These are phyloP conservation scores for Stegostoma tigrinum DNA, from an alignment of 2,113 vertebrate genomes.

Conservation along the genomic window DNA sequence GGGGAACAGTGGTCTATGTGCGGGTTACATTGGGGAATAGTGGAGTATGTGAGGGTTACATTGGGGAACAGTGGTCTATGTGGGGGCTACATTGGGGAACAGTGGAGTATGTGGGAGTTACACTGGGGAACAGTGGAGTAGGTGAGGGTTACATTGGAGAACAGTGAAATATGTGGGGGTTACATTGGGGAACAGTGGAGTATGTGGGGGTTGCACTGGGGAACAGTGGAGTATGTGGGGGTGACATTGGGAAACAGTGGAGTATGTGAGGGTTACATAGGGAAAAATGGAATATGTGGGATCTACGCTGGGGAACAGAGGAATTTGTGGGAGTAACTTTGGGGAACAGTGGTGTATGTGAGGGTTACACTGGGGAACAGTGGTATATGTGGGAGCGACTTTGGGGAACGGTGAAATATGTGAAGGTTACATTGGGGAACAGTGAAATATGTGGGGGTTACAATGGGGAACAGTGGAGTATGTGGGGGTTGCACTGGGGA, in stretches of 20 bases:
- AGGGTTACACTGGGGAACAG: background rate
- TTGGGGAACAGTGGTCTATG: too few species aligned
- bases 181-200: background rate
- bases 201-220: too few species aligned
- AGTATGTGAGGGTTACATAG: background rate
- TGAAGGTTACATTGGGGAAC: too few species aligned
- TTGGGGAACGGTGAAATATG: too few species aligned
- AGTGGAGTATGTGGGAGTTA: background rate
- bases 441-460: background rate
- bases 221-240: too few species aligned
- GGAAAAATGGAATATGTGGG: too few species aligned
- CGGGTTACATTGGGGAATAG: background rate
- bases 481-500: too few species aligned
- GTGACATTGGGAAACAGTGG: background rate
- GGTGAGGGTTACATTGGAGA: too few species aligned
- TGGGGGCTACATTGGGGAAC: background rate
- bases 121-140: background rate
- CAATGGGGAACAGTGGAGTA: too few species aligned
- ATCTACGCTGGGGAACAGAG: background rate
- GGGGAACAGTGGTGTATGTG: background rate
- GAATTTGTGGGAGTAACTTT: background rate
- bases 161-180: too few species aligned
- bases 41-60: too few species aligned
- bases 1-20: background rate
- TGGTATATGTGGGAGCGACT: too few species aligned